Base-by-base conservation (phyloP, 2,888 invertebrate genomes). In the Eupeodes latifasciatus region DNA sequence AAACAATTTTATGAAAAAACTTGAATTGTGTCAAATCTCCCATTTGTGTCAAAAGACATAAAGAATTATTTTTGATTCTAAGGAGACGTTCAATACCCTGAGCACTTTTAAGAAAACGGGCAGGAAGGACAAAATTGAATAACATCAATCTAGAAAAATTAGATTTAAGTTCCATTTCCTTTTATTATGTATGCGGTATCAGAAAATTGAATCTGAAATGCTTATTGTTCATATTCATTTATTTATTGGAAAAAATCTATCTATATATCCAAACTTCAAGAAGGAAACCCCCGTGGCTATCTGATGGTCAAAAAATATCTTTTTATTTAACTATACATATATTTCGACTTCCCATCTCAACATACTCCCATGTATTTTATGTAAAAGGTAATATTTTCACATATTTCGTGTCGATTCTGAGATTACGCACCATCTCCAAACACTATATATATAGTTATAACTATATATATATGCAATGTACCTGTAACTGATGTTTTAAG, bases 361-460 rank as follows among this genome's bases (percentile, higher is more conserved):
- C 27, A 19, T 16, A 40, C 40, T 40, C 40, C 40, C 40, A 40
- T 40, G 6, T 40, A 40, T 40, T 40, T 2, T n/a, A 16, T 64
- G 80, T 83, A 87, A 78, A 74, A 78, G 81, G 85, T 81, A 88
- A 81, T 88, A 85, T 88, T 88, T 84, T 85, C 81, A 81, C 85
- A 88, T 85, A 85, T 74, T 88, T 81, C 88, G 78, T 88, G 81
- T 78, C 88, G 88, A 88, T 88, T 78, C 57, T 67, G 53, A 78
- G 88, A 88, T 85, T 81, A 88, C 78, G 88, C 81, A 84, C 55
- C 51, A 61, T 49, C 44, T 5, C 11, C 61, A 19, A 47, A 72
- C 44, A 71, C 57, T 44, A 19, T 16, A 44, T 16, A 44, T 2
- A 61, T 16, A 61, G 27, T 9, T 5, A 44, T 10, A 44, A 44